Evolutionary conservation across 2,888 invertebrate species (phyloP), one percentile per base, ranked within the genome.

Genomic region (Saturnia pavonia): DNA sequence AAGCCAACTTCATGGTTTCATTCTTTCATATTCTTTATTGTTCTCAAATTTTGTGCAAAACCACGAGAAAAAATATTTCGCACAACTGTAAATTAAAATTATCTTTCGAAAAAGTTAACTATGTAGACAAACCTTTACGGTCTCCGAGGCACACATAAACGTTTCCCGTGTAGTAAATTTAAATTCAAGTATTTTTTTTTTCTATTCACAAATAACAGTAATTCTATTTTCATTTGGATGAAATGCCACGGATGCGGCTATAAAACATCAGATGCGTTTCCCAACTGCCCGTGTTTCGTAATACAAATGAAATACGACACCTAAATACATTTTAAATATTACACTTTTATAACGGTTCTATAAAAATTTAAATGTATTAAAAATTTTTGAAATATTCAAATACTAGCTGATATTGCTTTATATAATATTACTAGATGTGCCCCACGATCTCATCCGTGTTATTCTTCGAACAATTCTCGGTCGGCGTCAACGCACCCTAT

Each of bases 151-250:
- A 40, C 69, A 69, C 74, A 76, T 81, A 79, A 81, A 81, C 73
- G 73, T 76, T 78, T 79, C 54, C 34, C 75, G 78, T 76, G 77
- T 79, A 75, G 72, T 80, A 74, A 79, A 81, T 79, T 76, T 78
- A 73, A 79, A 79, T 75, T 78, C 78, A 75, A 73, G 74, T 74
- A 75, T 74, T 75, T 60, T 60, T 51, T n/a, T n/a, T 60, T 60
- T 69, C 76, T 78, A 75, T 81, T 77, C 78, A 77, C 83, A 82
- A 84, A 85, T 86, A 83, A 85, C 85, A 79, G 84, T 83, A 81
- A 85, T 86, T 83, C 84, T 76, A 84, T 83, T 87, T 87, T 85
- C 76, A 84, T 85, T 84, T 70, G 48, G 70, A 70, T 73, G 77
- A 80, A 82, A 82, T 76, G 77, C 77, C 76, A 73, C 78, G 77